A percentile compares a stretch with the other conserved stretches of the same genome.
phyloP scores from a whole-genome alignment of 2,888 invertebrate genomes.

The Tetramorium bicarinatum region DNA sequence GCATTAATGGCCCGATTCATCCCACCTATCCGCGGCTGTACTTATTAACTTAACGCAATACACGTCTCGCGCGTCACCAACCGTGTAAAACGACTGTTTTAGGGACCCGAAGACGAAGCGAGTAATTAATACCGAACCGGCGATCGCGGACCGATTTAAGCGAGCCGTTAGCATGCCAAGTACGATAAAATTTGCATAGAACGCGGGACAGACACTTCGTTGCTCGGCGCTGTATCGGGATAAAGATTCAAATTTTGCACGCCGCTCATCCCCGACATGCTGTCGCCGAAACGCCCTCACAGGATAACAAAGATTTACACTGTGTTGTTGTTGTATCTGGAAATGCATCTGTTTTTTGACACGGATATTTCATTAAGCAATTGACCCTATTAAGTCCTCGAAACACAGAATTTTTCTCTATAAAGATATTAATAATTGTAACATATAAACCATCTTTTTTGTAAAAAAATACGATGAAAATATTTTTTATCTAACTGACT shows the following conservation, averaged over 20 bases:
- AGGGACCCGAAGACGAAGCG: slow-evolving; percentile 18
- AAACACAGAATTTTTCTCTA: not conserved
- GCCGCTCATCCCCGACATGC: slow-evolving; percentile 10
- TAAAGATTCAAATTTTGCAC: slow-evolving; percentile 50
- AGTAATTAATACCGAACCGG: slow-evolving; percentile 9
- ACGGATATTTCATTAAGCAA: not conserved
- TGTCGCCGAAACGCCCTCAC: slow-evolving; percentile 24
- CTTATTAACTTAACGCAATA: slow-evolving; percentile 58
- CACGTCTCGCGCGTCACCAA: slow-evolving; percentile 43
- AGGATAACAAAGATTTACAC: not conserved
- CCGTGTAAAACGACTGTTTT: slow-evolving; percentile 22
- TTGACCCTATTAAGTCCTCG: not conserved
- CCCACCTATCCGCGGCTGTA: slow-evolving; percentile 45
- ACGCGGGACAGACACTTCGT: slow-evolving; percentile 31
- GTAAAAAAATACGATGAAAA: not conserved
- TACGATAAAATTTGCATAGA: slow-evolving; percentile 55
- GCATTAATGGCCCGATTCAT: slow-evolving; percentile 70
- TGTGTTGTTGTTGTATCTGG: not conserved
- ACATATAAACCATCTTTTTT: not conserved
- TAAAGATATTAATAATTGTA: not conserved
- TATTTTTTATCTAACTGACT: not conserved
- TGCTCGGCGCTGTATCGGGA: slow-evolving; percentile 40
- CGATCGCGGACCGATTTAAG: slow-evolving; percentile 43
- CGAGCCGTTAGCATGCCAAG: slow-evolving; percentile 46
- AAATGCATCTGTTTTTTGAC: slow-evolving; percentile 7